Evolutionary conservation across 1,140 invertebrate species (phyloP), one percentile per base, ranked within the genome.

Genomic region (Leptinotarsa texana): DNA sequence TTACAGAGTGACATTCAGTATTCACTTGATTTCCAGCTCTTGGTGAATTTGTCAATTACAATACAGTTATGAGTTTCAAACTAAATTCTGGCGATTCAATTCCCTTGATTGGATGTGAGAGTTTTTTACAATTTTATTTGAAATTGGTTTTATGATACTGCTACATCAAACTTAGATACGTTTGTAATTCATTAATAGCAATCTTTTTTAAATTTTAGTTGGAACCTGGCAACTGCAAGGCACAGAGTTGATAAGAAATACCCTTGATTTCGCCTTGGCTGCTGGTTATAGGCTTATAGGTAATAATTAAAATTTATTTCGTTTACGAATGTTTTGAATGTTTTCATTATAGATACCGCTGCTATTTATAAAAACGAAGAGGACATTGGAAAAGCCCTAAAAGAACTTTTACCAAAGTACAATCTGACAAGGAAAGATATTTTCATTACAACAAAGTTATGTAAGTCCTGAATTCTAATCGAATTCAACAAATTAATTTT

Each of bases 371-470:
- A 86, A 72, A 95, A 95, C 87, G 94, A 95, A 86, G 79, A 85
- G 73, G 86, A 89, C 69, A 90, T 95, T 82, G 91, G 90, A 49
- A 79, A 86, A 71, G 89, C 90, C 27, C 85, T 95, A 6, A 87
- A 88, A 78, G 82, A 83, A 72, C 80, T 92, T 6, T 80, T 92
- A 42, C 88, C 89, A 2, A 91, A 90, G 80, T 88, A 91, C 84
- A 88, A 87, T 69, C 81, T 94, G 3, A 88, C 87, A 71, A 87
- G 93, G 80, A 85, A 90, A 73, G 92, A 95, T 83, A 88, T 74
- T 95, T 42, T 95, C 80, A 89, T 95, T 15, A 94, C 92, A 33
- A 91, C 91, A 24, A 95, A 94, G 88, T 83, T 94, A 75, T 86
- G 93, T 92, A 88, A 84, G 51, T 57, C 33, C 8, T 42, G 33